These are phyloP conservation scores for Picathartes gymnocephalus DNA, from an alignment of 2,113 vertebrate genomes.

Conservation along the genomic window DNA sequence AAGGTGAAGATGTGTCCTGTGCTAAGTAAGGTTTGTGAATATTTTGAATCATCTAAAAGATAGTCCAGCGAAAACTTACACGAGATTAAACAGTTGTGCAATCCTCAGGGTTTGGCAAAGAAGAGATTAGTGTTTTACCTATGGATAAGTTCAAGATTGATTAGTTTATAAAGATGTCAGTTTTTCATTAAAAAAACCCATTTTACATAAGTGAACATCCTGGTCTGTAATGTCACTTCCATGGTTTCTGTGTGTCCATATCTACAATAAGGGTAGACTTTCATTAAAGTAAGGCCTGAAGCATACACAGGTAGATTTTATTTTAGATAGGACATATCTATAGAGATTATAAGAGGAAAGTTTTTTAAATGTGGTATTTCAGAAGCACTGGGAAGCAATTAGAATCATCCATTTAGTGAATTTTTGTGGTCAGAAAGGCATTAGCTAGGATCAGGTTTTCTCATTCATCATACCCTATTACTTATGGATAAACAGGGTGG, in stretches of 20 bases:
- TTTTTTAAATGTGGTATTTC: conserved; percentile 23
- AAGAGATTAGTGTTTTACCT: neutral
- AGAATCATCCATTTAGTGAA: conserved; percentile 23
- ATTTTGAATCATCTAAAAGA: neutral
- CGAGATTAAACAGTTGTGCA: neutral
- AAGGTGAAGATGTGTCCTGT: neutral
- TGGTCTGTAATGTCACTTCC: neutral
- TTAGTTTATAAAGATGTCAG: neutral
- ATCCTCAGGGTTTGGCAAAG: neutral
- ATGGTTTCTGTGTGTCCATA: neutral
- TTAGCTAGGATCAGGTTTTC: conserved; percentile 24
- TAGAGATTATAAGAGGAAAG: conserved; percentile 1
- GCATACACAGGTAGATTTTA: neutral
- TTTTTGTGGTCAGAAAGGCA: conserved; percentile 32
- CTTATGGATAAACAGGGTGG: conserved; percentile 16
- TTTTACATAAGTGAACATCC: neutral
- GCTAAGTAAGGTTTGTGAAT: neutral
- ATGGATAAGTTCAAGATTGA: neutral
- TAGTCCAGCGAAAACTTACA: neutral
- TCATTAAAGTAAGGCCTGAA: conserved; percentile 25
- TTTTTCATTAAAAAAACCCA: neutral
- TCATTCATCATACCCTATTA: conserved; percentile 10
- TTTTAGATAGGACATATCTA: conserved; percentile 8
- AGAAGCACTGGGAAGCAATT: conserved; percentile 32
- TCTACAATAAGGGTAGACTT: neutral